Evolutionary conservation across 2,888 invertebrate genomes (phyloP).

Genomic region (Loripinus fragilis): DNA sequence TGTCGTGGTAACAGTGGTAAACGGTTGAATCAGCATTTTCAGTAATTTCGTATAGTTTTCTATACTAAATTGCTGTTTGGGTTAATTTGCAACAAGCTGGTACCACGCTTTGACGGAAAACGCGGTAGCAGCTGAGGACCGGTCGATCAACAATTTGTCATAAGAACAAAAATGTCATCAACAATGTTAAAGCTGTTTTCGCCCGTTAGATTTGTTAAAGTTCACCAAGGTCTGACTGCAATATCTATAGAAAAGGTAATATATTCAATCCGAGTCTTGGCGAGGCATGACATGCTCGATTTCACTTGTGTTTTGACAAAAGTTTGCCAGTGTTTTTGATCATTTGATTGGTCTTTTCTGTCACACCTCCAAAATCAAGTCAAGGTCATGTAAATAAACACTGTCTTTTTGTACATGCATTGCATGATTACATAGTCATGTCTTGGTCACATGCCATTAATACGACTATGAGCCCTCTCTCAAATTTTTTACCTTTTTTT

Average conservation of each 20-base stretch:
- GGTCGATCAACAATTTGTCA: background rate
- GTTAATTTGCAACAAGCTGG: no score
- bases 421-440: no score
- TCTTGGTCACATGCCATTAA: no score
- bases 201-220: conserved; percentile 11
- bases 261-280: background rate
- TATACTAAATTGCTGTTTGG: no score
- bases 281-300: background rate
- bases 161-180: conserved; percentile 21
- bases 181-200: conserved; percentile 39
- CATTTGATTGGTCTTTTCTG: conserved; percentile 16
- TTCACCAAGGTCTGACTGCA: conserved; percentile 9
- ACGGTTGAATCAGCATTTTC: no score
- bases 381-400: conserved; percentile 19
- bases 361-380: conserved; percentile 4
- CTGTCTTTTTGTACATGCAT: no score
- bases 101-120: no score
- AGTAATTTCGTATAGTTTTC: no score
- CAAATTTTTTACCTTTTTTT: no score
- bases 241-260: conserved; percentile 4
- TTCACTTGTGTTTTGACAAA: background rate
- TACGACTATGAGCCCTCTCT: no score
- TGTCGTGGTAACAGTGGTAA: no score
- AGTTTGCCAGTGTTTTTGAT: background rate
- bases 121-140: background rate